Percentiles rank a stretch among this genome's conserved stretches.
phyloP scores from a whole-genome alignment of 2,888 invertebrate species.

The Galeopsomyia nigrocyanea region DNA sequence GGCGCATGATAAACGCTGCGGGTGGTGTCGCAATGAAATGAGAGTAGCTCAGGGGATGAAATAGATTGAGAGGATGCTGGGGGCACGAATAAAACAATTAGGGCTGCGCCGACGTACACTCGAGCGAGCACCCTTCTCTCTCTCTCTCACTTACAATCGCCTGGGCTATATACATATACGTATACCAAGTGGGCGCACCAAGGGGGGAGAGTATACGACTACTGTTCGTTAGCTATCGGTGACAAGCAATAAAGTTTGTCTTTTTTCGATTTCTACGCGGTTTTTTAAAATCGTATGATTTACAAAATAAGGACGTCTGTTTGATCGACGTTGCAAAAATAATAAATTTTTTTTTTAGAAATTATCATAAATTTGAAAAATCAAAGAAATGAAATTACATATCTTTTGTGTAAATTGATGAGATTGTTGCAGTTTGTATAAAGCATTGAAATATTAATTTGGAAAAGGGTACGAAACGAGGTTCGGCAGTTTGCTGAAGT shows the following conservation, averaged over 20 bases:
- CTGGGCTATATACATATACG: conserved; percentile 9
- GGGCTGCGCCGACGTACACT: conserved; percentile 65
- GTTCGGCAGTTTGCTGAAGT: conserved; percentile 9
- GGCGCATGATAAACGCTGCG: conserved; percentile 66
- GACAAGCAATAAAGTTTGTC: conserved; percentile 49
- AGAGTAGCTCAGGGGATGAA: conserved; percentile 63
- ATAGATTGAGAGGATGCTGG: conserved; percentile 64
- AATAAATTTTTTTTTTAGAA: background rate
- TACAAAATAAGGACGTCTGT: too few relatives aligned
- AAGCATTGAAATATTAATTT: too few relatives aligned
- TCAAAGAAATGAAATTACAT: background rate
- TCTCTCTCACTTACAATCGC: conserved; percentile 9
- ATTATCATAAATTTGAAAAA: background rate
- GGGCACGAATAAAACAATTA: conserved; percentile 67
- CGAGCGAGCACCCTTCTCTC: conserved; percentile 63
- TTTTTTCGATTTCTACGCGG: conserved; percentile 3
- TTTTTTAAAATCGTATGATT: background rate
- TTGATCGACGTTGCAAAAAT: too few relatives aligned
- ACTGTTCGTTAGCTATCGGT: conserved; percentile 52
- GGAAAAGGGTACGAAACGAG: conserved; percentile 7
- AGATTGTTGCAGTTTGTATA: too few relatives aligned
- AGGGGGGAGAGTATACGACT: conserved; percentile 38
- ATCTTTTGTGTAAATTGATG: background rate
- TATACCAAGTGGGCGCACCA: background rate
- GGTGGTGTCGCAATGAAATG: conserved; percentile 66